Conservation (phyloP, 2,888 invertebrate genomes). For the Sinelater perroti region DNA sequence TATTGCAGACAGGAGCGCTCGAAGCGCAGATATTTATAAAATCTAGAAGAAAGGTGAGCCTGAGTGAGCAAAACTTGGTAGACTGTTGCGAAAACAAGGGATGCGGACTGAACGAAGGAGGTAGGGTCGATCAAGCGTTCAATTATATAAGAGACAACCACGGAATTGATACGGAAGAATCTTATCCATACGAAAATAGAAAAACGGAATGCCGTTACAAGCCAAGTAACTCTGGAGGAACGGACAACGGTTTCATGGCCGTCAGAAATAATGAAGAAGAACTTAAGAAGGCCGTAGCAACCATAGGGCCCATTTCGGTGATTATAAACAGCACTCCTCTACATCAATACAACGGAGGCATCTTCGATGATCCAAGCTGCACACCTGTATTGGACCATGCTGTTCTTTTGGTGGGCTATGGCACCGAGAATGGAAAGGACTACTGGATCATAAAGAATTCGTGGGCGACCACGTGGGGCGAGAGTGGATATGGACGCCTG, state of each 20-base stretch:
- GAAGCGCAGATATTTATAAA: slow-evolving; percentile 43
- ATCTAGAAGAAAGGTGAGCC: slow-evolving; percentile 48
- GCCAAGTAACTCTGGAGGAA: too few relatives aligned
- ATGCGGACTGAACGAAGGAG: slow-evolving; percentile 59
- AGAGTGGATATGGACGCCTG: too few relatives aligned
- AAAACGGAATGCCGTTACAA: too few relatives aligned
- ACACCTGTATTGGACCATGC: too few relatives aligned
- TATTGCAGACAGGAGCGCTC: slow-evolving; percentile 6
- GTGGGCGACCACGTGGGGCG: too few relatives aligned
- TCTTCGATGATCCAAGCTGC: slow-evolving; percentile 81
- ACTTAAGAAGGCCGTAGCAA: slow-evolving; percentile 78
- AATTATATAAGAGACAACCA: slow-evolving; percentile 53
- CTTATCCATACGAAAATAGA: slow-evolving; percentile 55
- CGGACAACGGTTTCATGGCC: slow-evolving; percentile 78
- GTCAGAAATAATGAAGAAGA: slow-evolving; percentile 70
- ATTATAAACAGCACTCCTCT: slow-evolving; percentile 87
- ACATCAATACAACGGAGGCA: slow-evolving; percentile 80
- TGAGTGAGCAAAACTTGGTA: slow-evolving; percentile 58
- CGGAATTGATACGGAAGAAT: too few relatives aligned
- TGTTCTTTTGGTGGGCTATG: too few relatives aligned
- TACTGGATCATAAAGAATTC: too few relatives aligned
- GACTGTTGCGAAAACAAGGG: slow-evolving; percentile 57
- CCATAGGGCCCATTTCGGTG: slow-evolving; percentile 83
- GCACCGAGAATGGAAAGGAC: too few relatives aligned
- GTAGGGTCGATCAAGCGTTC: slow-evolving; percentile 57